phyloP scores from a whole-genome alignment of 2,888 invertebrate genomes.

The Barypeithes pellucidus region DNA sequence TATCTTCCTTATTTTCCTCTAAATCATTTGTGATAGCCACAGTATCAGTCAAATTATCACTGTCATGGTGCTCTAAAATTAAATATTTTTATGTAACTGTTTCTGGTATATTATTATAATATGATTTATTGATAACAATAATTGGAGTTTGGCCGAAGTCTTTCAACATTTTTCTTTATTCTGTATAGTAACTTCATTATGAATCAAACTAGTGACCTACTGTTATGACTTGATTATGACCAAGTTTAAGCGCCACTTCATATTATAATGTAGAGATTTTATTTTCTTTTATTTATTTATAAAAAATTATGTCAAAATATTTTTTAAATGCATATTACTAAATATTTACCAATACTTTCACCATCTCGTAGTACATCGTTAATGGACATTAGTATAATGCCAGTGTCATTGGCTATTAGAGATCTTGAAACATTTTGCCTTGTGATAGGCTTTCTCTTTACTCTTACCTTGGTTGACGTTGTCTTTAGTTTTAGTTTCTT shows the following conservation, averaged over 20 bases:
- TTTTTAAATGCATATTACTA: background rate
- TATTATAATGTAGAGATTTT: no score
- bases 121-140: no score
- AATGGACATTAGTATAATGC: conserved; percentile 11
- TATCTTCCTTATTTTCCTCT: background rate
- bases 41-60: background rate
- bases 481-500: background rate
- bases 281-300: no score
- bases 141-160: no score
- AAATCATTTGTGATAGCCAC: background rate
- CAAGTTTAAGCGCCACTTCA: no score
- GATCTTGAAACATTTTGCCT: background rate
- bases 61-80: background rate
- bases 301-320: no score
- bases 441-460: background rate
- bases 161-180: no score
- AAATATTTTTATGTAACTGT: no score
- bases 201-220: no score
- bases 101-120: no score
- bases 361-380: conserved; percentile 1
- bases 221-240: no score
- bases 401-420: background rate
- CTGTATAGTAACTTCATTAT: no score
- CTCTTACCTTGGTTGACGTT: background rate
- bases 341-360: conserved; percentile 1